Evolutionary conservation across 1,140 invertebrate species (phyloP), one percentile per base, ranked within the genome.

Genomic region (Dryas iulia): DNA sequence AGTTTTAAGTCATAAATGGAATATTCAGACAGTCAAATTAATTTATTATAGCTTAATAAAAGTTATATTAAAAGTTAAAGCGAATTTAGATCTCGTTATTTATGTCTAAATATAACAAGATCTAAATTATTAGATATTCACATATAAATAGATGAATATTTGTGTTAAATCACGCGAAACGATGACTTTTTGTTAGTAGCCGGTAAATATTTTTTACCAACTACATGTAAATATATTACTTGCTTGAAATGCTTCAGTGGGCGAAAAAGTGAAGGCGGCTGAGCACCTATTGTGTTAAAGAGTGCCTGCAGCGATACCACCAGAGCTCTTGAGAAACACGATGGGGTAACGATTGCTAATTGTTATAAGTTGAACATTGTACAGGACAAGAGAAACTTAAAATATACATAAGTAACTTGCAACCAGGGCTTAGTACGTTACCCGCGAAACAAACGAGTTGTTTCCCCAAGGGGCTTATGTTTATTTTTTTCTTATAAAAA

Each of bases 191-290:
- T 47, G 7, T 47, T 8, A 21, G 14, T 47, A 47, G 14, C 3
- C 18, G 8, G 18, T n/a, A n/a, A 59, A 47, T 57, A 59, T 56
- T 28, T 31, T 31, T 57, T 58, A 64, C 58, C 56, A 33, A 62
- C 54, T 69, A 54, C 64, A 53, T 62, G 56, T 66, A 71, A 66
- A 64, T 59, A 67, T 28, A 74, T 82, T 81, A 79, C 76, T 79
- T 82, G 81, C 81, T 77, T 74, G 74, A 62, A 68, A 62, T 71
- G 82, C 81, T 83, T 76, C 66, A 79, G 54, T 75, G 70, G 72
- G 75, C 69, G 75, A 74, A 82, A 83, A 83, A 83, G 77, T 79
- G 81, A 82, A 84, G 76, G 65, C 77, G 67, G 74, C 62, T 69
- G 62, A 83, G 79, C 69, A 72, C 57, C 75, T 78, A 79, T 87